Base-by-base conservation (phyloP, 2,797 vertebrate species). In the Sebastes variabilis region DNA sequence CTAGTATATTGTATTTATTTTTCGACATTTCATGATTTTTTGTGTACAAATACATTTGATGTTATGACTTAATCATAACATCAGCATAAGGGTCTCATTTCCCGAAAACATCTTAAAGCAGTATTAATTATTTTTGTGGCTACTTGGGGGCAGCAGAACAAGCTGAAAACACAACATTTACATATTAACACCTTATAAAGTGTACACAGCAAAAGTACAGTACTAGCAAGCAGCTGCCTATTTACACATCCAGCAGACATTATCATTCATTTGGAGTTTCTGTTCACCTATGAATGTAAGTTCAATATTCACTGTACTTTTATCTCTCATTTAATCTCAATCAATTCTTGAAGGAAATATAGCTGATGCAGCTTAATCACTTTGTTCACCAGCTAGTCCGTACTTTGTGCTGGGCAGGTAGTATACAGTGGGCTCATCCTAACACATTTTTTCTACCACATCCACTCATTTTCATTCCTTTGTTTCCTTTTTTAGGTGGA, bases 401-500 rank as follows among this genome's bases (percentile, higher is more conserved):
- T 49, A 49, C 7, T 49, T 20, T 49, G 46, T 38, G 7, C 12
- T 2, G 58, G 29, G 27, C 55, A 77, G 36, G 0, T 22, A 20
- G 6, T 3, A 2, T 66, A 49, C 4, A 80, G 42, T 46, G 42
- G 42, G 42, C 16, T 46, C 42, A 46, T 18, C 1, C 20, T 65
- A 9, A 34, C 8, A 24, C 25, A 7, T 9, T 34, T 74, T 74
- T 34, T 61, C 22, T 60, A 34, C 29, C 9, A 54, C 10, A 38
- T 20, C 18, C 7, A 54, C 16, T 75, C 2, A 64, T 29, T 60
- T 1, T n/a, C 30, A 9, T 5, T 66, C 11, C 10, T 65, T 29
- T 80, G 8, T 62, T 56, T 65, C 14, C 3, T 36, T 24, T 60
- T 72, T 29, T 38, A 95, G 90, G 95, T 96, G 65, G 96, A 97